Evolutionary conservation across 2,113 vertebrate species (phyloP).

Genomic region (Lathamus discolor): DNA sequence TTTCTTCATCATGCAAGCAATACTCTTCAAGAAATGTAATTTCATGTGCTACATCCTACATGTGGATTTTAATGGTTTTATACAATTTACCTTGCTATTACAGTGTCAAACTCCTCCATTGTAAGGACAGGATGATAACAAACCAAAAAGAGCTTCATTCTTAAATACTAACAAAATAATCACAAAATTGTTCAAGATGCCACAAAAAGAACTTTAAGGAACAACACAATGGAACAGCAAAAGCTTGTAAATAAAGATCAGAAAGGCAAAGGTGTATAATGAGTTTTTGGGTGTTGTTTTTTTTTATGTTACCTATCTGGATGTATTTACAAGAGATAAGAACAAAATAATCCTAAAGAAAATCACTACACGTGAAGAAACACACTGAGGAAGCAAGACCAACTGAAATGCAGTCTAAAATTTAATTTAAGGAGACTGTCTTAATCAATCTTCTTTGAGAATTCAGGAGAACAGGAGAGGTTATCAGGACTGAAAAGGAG

Average conservation of each 20-base stretch:
- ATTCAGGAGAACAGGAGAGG: neutral
- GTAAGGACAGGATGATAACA: neutral
- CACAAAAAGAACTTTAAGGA: neutral
- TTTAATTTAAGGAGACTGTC: neutral
- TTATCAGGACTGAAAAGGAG: neutral
- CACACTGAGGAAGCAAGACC: neutral
- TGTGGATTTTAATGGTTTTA: neutral
- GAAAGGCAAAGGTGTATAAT: neutral
- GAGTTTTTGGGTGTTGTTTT: neutral
- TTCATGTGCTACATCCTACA: neutral
- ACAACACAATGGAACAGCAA: neutral
- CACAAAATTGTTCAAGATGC: neutral
- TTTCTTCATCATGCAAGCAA: neutral
- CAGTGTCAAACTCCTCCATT: neutral
- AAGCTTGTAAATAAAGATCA: neutral
- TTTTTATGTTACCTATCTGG: neutral
- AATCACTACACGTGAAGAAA: neutral
- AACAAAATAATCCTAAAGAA: neutral
- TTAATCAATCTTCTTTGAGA: neutral
- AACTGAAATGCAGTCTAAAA: neutral
- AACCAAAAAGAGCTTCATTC: neutral
- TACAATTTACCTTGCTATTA: neutral
- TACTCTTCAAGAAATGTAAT: neutral
- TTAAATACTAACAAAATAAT: neutral
- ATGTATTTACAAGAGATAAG: neutral